These are phyloP conservation scores for Dastarcus helophoroides DNA, from an alignment of 2,888 invertebrate species.

Conservation along the genomic window DNA sequence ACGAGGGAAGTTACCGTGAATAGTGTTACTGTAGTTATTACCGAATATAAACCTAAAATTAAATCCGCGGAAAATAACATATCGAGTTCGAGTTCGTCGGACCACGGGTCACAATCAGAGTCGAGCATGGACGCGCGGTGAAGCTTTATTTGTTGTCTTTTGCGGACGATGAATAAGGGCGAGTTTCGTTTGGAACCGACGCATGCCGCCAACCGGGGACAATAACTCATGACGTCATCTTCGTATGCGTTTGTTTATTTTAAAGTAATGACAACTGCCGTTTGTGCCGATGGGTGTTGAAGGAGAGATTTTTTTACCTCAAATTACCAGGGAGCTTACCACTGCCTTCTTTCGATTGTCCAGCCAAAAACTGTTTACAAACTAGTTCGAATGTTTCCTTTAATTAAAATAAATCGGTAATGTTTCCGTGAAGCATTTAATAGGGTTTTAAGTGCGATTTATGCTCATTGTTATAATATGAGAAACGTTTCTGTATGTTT, in stretches of 20 bases:
- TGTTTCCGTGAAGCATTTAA: too few relatives aligned
- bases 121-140: constrained; percentile 39
- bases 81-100: constrained; percentile 35
- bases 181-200: constrained; percentile 1
- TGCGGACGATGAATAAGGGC: constrained; percentile 4
- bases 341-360: constrained; percentile 1
- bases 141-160: constrained; percentile 10
- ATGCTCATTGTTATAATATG: too few relatives aligned
- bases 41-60: constrained; percentile 81
- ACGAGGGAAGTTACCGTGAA: constrained; percentile 94
- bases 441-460: too few relatives aligned
- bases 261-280: too few relatives aligned
- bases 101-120: constrained; percentile 37
- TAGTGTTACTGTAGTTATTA: constrained; percentile 93
- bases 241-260: too few relatives aligned
- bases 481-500: too few relatives aligned
- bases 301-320: too few relatives aligned
- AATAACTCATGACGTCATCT: not conserved
- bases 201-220: constrained; percentile 1
- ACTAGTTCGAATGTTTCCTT: too few relatives aligned
- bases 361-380: too few relatives aligned
- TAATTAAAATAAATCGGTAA: too few relatives aligned
- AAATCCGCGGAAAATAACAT: constrained; percentile 32
- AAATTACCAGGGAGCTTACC: too few relatives aligned
- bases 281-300: too few relatives aligned